Evolutionary conservation across 1,140 invertebrate genomes (phyloP).

Genomic region (Drosophila hydei): DNA sequence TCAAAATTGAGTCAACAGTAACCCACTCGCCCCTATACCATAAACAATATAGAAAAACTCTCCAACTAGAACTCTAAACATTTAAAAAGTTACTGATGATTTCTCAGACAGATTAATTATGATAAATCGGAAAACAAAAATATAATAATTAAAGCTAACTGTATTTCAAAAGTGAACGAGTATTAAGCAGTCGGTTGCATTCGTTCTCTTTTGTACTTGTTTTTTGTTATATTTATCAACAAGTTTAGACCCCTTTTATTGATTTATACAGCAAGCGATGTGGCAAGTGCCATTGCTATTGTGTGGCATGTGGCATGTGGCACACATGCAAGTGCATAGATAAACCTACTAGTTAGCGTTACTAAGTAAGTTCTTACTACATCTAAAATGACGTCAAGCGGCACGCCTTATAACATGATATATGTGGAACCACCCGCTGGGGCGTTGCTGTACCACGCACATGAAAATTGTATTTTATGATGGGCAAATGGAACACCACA

Average conservation of each 20-base stretch:
- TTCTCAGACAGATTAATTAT: too few relatives aligned
- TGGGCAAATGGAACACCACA: constrained; percentile 28
- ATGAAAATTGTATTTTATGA: constrained; percentile 70
- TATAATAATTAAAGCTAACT: too few relatives aligned
- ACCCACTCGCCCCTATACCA: too few relatives aligned
- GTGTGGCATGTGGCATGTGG: constrained; percentile 29
- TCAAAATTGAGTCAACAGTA: too few relatives aligned
- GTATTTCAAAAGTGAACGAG: too few relatives aligned
- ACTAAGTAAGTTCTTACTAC: constrained; percentile 46
- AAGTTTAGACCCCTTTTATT: constrained; percentile 65
- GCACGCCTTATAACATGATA: constrained; percentile 57
- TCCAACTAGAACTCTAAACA: too few relatives aligned
- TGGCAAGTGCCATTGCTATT: constrained; percentile 20
- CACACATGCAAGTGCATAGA: constrained; percentile 53
- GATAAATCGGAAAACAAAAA: too few relatives aligned
- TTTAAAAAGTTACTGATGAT: too few relatives aligned
- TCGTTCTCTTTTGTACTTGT: too few relatives aligned
- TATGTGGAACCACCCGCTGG: constrained; percentile 24
- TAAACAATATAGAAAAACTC: too few relatives aligned
- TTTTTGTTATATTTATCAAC: constrained; percentile 53
- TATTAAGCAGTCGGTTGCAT: too few relatives aligned
- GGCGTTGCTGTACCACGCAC: constrained; percentile 44
- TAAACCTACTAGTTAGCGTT: constrained; percentile 43
- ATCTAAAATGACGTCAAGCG: constrained; percentile 64
- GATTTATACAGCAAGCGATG: constrained; percentile 54